These are phyloP conservation scores for Ophonus ardosiacus DNA, from an alignment of 2,888 invertebrate genomes.

Conservation along the genomic window DNA sequence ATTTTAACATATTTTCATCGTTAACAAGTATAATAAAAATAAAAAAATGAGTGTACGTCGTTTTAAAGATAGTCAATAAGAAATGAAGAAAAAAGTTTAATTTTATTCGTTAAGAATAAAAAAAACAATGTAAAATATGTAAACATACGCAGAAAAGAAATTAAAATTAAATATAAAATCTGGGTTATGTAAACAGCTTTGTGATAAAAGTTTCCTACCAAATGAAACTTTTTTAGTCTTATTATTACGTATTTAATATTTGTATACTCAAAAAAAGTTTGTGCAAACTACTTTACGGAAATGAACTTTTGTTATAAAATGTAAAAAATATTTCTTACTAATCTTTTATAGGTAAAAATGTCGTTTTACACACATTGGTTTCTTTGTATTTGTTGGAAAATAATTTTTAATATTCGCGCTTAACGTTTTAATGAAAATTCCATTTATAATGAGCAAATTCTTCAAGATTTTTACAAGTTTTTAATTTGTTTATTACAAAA, in stretches of 20 bases:
- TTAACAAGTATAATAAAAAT: conserved; percentile 30
- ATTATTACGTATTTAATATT: neutral
- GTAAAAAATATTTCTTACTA: neutral
- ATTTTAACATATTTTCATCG: conserved; percentile 42
- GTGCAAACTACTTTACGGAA: neutral
- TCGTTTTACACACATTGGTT: neutral
- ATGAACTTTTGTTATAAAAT: neutral
- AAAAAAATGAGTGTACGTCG: neutral
- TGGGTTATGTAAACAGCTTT: neutral
- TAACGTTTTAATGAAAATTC: neutral
- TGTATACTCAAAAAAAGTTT: neutral
- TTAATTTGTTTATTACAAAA: no score
- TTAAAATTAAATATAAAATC: conserved; percentile 10
- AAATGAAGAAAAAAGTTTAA: neutral
- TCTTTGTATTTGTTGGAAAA: neutral
- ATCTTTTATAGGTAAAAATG: neutral
- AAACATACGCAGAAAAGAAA: neutral
- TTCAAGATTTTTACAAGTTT: neutral
- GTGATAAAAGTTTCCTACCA: neutral
- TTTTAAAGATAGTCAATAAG: conserved; percentile 17
- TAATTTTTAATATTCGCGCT: neutral
- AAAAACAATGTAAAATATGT: neutral
- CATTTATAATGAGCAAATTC: neutral
- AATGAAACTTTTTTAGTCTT: neutral
- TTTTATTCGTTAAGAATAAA: neutral